These are phyloP conservation scores for Sclerurus mexicanus DNA, from an alignment of 2,113 vertebrate genomes.

Conservation along the genomic window DNA sequence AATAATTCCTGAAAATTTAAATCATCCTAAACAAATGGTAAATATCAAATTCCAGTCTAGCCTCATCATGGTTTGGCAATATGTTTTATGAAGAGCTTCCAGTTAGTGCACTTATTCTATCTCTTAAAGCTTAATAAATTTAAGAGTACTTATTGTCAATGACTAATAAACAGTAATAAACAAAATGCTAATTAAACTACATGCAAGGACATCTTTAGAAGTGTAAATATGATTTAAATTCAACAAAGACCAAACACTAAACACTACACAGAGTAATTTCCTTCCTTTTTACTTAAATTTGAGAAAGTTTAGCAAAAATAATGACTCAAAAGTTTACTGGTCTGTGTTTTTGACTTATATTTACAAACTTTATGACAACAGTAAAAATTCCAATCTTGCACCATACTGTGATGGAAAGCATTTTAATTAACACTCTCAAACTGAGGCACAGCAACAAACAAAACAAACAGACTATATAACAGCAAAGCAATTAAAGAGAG, in stretches of 20 bases:
- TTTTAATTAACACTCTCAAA: background rate
- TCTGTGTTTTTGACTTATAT: background rate
- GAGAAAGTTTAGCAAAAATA: background rate
- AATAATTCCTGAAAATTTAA: background rate
- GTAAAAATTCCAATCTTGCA: background rate
- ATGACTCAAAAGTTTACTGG: background rate
- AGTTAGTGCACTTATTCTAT: background rate
- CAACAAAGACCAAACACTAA: background rate
- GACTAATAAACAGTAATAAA: background rate
- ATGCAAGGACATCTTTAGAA: background rate
- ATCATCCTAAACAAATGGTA: background rate
- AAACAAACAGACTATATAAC: background rate
- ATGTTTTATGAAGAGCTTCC: background rate
- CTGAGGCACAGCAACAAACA: background rate
- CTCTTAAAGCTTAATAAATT: background rate
- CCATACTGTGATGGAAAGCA: background rate
- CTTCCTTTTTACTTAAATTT: background rate
- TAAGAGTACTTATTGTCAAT: background rate
- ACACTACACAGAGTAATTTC: background rate
- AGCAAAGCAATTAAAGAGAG: background rate
- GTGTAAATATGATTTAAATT: background rate
- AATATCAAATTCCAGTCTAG: background rate
- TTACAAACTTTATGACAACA: background rate
- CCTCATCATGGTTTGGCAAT: background rate
- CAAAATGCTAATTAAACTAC: background rate